These are phyloP conservation scores for Pherbina coryleti DNA, from an alignment of 2,888 invertebrate species.

Conservation along the genomic window DNA sequence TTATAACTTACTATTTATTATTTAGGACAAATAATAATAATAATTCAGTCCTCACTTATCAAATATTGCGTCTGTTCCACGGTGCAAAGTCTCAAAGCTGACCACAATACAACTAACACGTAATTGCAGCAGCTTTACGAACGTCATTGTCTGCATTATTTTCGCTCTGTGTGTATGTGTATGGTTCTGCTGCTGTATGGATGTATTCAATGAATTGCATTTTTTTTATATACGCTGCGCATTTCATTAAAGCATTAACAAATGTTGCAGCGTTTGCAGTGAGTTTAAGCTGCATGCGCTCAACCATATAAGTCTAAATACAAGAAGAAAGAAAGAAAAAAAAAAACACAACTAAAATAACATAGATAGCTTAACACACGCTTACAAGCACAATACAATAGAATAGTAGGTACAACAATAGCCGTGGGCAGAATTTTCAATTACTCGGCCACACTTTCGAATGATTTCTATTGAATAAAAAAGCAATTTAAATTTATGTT, in stretches of 20 bases:
- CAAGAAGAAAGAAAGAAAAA: too few species aligned
- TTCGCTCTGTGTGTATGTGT: slow-evolving; percentile 17
- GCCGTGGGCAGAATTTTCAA: neutral
- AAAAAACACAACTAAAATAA: too few species aligned
- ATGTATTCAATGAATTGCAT: neutral
- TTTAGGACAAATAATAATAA: too few species aligned
- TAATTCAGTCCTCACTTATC: too few species aligned
- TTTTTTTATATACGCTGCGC: too few species aligned
- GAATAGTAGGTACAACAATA: neutral
- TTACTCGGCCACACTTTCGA: neutral
- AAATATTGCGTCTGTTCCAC: too few species aligned
- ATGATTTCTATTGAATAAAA: neutral
- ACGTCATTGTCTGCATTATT: neutral
- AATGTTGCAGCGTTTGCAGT: slow-evolving; percentile 20
- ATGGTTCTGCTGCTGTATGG: neutral
- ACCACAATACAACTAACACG: neutral
- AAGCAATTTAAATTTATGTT: slow-evolving; percentile 2
- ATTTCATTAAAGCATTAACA: too few species aligned
- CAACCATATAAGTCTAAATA: too few species aligned
- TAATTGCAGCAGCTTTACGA: neutral
- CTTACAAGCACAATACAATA: neutral
- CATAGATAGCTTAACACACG: neutral
- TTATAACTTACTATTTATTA: too few species aligned
- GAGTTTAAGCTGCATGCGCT: neutral
- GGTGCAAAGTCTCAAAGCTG: too few species aligned